phyloP scores from a whole-genome alignment of 92 coral and sea anemone genomes.

The Isaurus tuberculatus region DNA sequence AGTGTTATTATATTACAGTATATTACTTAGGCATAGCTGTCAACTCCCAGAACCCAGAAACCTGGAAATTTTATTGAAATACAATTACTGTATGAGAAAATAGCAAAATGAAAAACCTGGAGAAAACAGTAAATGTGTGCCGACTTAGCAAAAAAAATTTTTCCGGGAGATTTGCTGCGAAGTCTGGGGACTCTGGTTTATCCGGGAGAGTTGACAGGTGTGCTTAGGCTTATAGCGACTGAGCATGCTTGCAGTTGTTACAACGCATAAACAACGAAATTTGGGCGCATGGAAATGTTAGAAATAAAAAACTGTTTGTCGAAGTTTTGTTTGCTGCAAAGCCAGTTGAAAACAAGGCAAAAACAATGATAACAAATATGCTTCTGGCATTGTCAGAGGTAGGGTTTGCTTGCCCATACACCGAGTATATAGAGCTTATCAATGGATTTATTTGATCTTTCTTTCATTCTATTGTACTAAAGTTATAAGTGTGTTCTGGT shows the following conservation, averaged over 20 bases:
- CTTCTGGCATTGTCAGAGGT: not conserved
- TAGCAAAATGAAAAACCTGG: too few relatives aligned
- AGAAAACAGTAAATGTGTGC: too few relatives aligned
- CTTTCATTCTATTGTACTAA: not conserved
- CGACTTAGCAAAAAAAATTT: too few relatives aligned
- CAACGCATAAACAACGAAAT: not conserved
- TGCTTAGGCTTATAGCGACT: not conserved
- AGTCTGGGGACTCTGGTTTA: too few relatives aligned
- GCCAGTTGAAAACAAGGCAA: not conserved
- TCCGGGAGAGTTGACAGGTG: too few relatives aligned
- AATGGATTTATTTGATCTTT: not conserved
- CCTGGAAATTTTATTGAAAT: too few relatives aligned
- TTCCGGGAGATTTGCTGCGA: too few relatives aligned
- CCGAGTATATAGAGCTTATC: not conserved
- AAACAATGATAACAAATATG: not conserved
- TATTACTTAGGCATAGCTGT: too few relatives aligned
- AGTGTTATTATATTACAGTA: not conserved
- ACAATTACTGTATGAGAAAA: too few relatives aligned
- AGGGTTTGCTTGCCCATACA: not conserved
- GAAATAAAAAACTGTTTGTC: not conserved
- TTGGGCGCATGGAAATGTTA: not conserved
- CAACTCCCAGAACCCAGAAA: too few relatives aligned
- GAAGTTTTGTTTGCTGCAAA: not conserved
- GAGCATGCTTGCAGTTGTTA: not conserved
- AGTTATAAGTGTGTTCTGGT: not conserved